These are phyloP conservation scores for Argentina silus DNA, from an alignment of 2,797 vertebrate genomes.

Conservation along the genomic window DNA sequence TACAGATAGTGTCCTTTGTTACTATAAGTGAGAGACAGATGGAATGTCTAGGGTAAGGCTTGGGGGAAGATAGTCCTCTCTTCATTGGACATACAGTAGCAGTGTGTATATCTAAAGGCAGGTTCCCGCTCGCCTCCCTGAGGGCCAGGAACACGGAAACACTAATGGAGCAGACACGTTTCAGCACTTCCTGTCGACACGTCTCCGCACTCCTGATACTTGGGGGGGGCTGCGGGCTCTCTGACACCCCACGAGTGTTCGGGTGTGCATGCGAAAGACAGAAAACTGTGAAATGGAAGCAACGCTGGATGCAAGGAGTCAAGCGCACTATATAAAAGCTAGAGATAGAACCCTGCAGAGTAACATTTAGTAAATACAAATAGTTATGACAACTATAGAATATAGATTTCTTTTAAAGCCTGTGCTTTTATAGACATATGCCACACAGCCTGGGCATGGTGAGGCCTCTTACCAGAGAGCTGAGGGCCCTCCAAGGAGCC, in stretches of 20 bases:
- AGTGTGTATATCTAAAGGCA: background rate
- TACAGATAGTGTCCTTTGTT: too few species aligned
- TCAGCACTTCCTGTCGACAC: conserved; percentile 47
- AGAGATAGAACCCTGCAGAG: too few species aligned
- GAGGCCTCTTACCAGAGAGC: conserved; percentile 78
- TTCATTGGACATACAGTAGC: background rate
- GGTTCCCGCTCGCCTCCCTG: background rate
- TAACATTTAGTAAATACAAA: too few species aligned
- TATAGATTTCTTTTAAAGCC: background rate
- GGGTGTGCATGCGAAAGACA: background rate
- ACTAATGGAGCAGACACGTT: conserved; percentile 57
- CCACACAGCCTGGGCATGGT: too few species aligned
- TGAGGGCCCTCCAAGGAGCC: conserved; percentile 93
- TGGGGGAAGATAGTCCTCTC: background rate
- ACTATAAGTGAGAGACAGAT: too few species aligned
- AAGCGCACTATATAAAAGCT: too few species aligned
- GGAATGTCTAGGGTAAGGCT: background rate
- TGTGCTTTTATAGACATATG: too few species aligned
- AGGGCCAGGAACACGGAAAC: conserved; percentile 28
- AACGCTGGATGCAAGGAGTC: too few species aligned
- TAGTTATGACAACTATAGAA: too few species aligned
- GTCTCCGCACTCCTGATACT: conserved; percentile 38
- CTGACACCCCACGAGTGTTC: conserved; percentile 21
- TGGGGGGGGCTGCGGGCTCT: conserved; percentile 6
- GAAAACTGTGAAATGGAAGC: too few species aligned